Evolutionary conservation across 30 jellyfish, hydroid and myxozoan genomes (phyloP), one percentile per base, ranked within the genome.

Genomic region (Turritopsis dohrnii): DNA sequence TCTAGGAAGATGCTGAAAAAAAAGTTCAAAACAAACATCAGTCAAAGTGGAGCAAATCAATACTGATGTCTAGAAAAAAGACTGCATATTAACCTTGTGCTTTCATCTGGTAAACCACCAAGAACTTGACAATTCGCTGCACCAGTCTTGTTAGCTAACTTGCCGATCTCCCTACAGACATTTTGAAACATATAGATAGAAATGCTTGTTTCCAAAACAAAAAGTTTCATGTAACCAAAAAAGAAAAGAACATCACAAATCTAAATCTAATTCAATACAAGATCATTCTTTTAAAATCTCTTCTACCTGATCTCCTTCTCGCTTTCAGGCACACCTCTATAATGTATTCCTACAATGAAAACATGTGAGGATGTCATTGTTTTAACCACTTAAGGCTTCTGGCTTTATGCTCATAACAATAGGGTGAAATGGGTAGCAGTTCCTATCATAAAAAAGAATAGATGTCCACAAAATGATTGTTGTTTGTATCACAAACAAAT

Each of bases 141-240:
- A 71, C 97, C 97, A 16, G 97, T 86, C 52, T 90, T 90, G 79
- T 90, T 90, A 52, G 97, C 95, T 21, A 90, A 75, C 19, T 77
- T 84, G 8, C 97, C 97, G 65, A 90, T 84, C 21, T 19, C 75
- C 88, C 97, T 90, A 69, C 8, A 69, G 13, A 41, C 60, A 41
- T 41, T 41, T 3, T 41, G 60, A 5, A 41, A 13, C 5, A 41
- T 3, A n/a, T n/a, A n/a, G n/a, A 41, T 41, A 41, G 60, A 5
- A 41, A 41, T 13, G 60, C 60, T 41, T 41, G 5, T 3, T 41
- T 13, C 60, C 5, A 41, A 41, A 41, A 41, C 60, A 41, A 41
- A 41, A 41, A 5, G 13, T n/a, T n/a, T n/a, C n/a, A n/a, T n/a
- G n/a, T n/a, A 41, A 41, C 60, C 5, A 41, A 41, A 5, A 41